Evolutionary conservation across 2,888 invertebrate species (phyloP).

Genomic region (Epistrophella euchroma): DNA sequence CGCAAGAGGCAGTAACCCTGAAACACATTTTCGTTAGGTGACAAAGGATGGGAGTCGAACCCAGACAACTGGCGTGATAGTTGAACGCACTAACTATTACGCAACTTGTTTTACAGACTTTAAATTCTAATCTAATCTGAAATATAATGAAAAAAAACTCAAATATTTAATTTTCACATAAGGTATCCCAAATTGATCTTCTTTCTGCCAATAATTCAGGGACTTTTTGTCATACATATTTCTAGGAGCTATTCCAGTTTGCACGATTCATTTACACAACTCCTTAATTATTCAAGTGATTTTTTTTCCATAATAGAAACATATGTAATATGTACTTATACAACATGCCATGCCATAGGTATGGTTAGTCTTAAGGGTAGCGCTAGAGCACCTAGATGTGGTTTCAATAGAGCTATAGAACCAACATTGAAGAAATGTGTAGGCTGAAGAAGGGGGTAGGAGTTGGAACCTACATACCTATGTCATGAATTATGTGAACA

Average conservation of each 20-base stretch:
- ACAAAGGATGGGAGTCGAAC: no score
- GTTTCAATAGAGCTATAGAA: not conserved
- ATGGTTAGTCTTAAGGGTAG: not conserved
- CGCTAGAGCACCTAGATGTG: conserved; percentile 3
- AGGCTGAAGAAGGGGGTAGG: not conserved
- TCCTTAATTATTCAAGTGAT: conserved; percentile 67
- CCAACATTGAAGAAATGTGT: not conserved
- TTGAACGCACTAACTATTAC: no score
- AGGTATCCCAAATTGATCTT: not conserved
- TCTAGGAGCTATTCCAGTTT: conserved; percentile 11
- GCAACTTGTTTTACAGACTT: no score
- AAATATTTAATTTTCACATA: not conserved
- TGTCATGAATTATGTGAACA: conserved; percentile 68
- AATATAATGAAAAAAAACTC: no score
- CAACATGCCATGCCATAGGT: fast-evolving
- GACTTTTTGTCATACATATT: conserved; percentile 29
- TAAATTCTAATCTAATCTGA: no score
- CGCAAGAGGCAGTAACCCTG: no score
- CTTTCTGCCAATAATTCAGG: not conserved
- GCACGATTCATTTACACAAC: conserved; percentile 6
- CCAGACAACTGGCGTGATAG: no score
- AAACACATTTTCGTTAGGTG: no score
- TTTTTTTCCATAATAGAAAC: conserved; percentile 31
- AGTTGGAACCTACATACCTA: not conserved
- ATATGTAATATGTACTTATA: not conserved